These are phyloP conservation scores for Vanacampus margaritifer DNA, from an alignment of 2,113 vertebrate species.

Conservation along the genomic window DNA sequence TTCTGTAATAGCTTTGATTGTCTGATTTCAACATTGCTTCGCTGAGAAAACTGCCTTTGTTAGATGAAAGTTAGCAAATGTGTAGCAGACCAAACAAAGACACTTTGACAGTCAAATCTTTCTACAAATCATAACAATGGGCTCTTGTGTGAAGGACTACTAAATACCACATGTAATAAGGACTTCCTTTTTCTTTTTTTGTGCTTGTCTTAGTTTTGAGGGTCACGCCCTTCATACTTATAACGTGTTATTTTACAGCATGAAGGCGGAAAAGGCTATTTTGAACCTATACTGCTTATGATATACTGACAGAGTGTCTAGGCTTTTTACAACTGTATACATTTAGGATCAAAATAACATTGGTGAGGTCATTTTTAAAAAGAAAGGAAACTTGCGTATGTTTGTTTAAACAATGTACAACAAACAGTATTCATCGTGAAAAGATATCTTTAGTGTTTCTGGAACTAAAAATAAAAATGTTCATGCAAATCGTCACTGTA, in stretches of 20 bases:
- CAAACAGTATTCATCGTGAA: too few species aligned
- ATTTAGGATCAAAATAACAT: background rate
- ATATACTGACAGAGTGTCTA: background rate
- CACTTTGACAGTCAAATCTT: conserved; percentile 52
- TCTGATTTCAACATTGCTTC: conserved; percentile 25
- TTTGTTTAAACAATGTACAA: background rate
- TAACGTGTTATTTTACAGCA: conserved; percentile 47
- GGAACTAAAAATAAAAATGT: background rate
- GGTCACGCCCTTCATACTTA: conserved; percentile 31
- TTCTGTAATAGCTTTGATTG: conserved; percentile 19
- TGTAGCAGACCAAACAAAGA: conserved; percentile 57
- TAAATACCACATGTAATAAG: conserved; percentile 72
- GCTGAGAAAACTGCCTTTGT: conserved; percentile 24
- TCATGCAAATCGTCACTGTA: background rate
- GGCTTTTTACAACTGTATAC: background rate
- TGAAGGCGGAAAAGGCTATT: conserved; percentile 54
- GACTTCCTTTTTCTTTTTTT: conserved; percentile 44
- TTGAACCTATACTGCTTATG: conserved; percentile 52
- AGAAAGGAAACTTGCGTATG: background rate
- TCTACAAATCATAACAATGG: conserved; percentile 63
- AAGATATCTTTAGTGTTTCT: background rate
- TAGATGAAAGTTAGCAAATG: conserved; percentile 42
- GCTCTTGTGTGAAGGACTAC: conserved; percentile 59
- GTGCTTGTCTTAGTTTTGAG: conserved; percentile 31
- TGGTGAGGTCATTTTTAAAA: background rate